phyloP scores from a whole-genome alignment of 2,797 vertebrate species.

The Ibycter americanus region DNA sequence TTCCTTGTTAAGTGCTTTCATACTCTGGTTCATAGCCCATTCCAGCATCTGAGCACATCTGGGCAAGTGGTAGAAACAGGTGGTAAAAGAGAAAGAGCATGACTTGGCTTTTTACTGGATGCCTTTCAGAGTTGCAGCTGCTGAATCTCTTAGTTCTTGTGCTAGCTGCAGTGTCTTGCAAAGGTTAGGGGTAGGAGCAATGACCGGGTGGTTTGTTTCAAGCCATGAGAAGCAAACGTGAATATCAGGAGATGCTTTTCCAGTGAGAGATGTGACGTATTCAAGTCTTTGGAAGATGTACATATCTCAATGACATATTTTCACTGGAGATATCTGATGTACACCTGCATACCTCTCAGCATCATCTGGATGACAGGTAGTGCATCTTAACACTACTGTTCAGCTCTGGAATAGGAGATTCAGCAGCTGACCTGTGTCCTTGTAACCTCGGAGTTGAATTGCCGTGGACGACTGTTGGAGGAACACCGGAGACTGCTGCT shows the following conservation, averaged over 20 bases:
- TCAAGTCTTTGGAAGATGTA: not conserved
- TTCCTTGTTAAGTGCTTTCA: not conserved
- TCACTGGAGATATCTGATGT: not conserved
- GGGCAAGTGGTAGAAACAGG: not conserved
- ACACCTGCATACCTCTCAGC: not conserved
- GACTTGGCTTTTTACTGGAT: not conserved
- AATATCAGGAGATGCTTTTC: not conserved
- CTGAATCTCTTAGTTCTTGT: not conserved
- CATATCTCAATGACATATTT: not conserved
- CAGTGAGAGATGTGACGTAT: too few species aligned
- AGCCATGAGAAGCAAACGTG: not conserved
- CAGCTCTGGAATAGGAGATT: not conserved
- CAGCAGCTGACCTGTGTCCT: not conserved
- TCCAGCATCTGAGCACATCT: not conserved
- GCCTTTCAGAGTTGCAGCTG: not conserved
- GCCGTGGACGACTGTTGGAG: fast-evolving
- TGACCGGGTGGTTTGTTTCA: not conserved
- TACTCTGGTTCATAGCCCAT: fast-evolving
- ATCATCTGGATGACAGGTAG: not conserved
- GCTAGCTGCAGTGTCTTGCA: not conserved
- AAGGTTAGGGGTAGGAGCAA: not conserved
- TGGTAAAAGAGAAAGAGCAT: not conserved
- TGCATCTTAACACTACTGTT: not conserved
- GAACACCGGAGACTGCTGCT: fast-evolving
- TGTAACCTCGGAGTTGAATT: not conserved